A percentile compares a stretch with the other conserved stretches of the same genome.
Evolutionary conservation across 2,113 vertebrate genomes (phyloP).

Genomic region (Uria aalge): DNA sequence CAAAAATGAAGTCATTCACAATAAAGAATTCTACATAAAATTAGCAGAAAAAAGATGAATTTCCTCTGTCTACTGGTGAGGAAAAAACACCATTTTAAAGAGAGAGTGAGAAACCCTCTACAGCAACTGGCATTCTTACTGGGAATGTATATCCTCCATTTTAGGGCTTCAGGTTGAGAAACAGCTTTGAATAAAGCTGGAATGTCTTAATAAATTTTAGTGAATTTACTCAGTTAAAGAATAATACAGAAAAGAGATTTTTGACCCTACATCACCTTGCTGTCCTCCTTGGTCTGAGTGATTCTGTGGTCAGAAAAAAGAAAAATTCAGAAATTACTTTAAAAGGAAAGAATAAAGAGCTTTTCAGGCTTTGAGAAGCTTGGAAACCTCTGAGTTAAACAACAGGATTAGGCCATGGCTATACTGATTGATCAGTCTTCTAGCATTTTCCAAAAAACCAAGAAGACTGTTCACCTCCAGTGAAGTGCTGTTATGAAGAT

Average conservation of each 20-base stretch:
- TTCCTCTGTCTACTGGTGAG: background rate
- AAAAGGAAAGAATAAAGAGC: background rate
- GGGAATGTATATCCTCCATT: background rate
- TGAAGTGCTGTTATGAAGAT: background rate
- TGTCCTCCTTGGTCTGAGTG: background rate
- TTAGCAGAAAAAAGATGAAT: background rate
- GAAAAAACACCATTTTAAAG: background rate
- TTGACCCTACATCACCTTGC: background rate
- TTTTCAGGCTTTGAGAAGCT: background rate
- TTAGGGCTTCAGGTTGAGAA: background rate
- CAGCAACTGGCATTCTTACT: background rate
- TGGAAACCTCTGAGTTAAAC: background rate
- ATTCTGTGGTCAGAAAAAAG: background rate
- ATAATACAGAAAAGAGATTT: background rate
- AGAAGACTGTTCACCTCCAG: background rate
- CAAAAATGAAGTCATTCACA: background rate
- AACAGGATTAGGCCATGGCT: background rate
- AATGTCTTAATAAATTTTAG: background rate
- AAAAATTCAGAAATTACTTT: background rate
- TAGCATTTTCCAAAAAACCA: background rate
- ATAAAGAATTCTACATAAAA: background rate
- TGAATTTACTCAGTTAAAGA: background rate
- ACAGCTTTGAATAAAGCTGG: background rate
- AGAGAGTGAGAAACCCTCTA: background rate
- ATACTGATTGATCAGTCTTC: background rate